Evolutionary conservation across 2,888 invertebrate genomes (phyloP).

Genomic region (Adelognathus sp.): DNA sequence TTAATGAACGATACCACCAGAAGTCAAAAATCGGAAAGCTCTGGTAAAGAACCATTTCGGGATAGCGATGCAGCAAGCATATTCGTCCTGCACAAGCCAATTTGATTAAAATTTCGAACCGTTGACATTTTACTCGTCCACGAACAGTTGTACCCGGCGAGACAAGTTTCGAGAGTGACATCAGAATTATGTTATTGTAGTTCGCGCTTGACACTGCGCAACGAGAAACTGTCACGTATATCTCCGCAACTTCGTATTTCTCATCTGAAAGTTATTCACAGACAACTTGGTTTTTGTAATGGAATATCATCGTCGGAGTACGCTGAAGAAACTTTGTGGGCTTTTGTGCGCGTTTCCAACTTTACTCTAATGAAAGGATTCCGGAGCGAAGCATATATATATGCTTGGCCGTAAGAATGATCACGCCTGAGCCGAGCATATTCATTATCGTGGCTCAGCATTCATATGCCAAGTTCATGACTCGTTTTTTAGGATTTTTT

Average conservation of each 20-base stretch:
- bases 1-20: too few species aligned
- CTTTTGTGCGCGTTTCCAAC: neutral
- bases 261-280: neutral
- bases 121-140: neutral
- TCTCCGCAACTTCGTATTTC: neutral
- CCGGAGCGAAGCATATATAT: too few species aligned
- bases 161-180: neutral
- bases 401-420: neutral
- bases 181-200: neutral
- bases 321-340: neutral
- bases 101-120: neutral
- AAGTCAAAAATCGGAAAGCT: too few species aligned
- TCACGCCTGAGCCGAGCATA: too few species aligned
- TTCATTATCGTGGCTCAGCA: too few species aligned
- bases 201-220: neutral
- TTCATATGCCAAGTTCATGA: too few species aligned
- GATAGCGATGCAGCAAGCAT: neutral
- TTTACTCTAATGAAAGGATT: neutral
- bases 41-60: too few species aligned
- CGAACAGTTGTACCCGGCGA: neutral
- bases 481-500: too few species aligned
- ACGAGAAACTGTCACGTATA: neutral
- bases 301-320: conserved; percentile 14
- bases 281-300: neutral
- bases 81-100: too few species aligned